These are phyloP conservation scores for Copidosoma aretas DNA, from an alignment of 2,888 invertebrate genomes.

Conservation along the genomic window DNA sequence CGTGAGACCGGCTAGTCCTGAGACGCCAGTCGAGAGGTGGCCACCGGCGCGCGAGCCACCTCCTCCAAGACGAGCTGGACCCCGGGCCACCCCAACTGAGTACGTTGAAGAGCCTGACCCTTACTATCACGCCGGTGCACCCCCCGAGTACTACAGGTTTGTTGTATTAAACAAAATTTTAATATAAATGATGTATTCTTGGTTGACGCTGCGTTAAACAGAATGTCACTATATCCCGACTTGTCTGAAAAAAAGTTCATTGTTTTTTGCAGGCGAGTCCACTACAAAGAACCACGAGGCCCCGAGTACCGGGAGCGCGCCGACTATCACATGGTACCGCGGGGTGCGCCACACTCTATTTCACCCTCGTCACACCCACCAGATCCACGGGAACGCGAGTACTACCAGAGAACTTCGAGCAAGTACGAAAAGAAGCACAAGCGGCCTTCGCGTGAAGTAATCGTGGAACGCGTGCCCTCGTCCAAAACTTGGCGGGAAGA, in stretches of 20 bases:
- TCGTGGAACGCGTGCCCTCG: constrained; percentile 73
- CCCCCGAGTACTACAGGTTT: constrained; percentile 60
- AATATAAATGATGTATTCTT: no score
- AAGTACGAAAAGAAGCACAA: constrained; percentile 62
- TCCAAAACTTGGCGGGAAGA: constrained; percentile 61
- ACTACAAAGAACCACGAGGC: constrained; percentile 58
- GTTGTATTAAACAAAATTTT: no score
- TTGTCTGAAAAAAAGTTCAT: no score
- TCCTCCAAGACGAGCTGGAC: constrained; percentile 52
- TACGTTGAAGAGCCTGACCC: constrained; percentile 56
- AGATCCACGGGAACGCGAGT: constrained; percentile 53
- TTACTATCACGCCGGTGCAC: constrained; percentile 55
- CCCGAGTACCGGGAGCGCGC: constrained; percentile 60
- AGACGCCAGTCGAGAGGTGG: constrained; percentile 59
- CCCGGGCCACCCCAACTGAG: constrained; percentile 56
- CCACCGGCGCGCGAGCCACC: constrained; percentile 52
- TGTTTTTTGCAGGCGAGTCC: constrained; percentile 54
- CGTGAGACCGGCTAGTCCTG: constrained; percentile 74
- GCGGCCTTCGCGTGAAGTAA: constrained; percentile 76
- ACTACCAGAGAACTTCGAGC: constrained; percentile 44
- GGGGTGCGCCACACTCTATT: constrained; percentile 55
- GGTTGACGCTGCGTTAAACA: no score
- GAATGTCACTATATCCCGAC: no score
- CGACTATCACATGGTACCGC: constrained; percentile 56
- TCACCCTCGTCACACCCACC: constrained; percentile 59